Conservation (phyloP, 2,113 vertebrate genomes). For the Psammodynastes pulverulentus region DNA sequence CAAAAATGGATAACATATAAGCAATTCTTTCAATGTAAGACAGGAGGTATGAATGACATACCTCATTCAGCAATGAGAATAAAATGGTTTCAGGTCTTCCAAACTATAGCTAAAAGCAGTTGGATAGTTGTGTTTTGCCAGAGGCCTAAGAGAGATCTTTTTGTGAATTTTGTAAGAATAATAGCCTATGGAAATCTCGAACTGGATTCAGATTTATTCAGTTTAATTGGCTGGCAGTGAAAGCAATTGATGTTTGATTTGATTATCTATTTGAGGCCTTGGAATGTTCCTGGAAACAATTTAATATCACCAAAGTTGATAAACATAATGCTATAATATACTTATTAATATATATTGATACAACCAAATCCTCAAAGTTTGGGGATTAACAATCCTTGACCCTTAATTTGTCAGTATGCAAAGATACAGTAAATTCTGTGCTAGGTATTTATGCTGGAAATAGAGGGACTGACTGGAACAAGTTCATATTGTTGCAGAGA, state of each 20-base stretch:
- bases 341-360: background rate
- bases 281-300: background rate
- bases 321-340: background rate
- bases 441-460: background rate
- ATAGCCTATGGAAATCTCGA: background rate
- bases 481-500: background rate
- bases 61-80: background rate
- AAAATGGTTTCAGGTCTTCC: background rate
- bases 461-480: background rate
- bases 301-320: background rate
- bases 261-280: background rate
- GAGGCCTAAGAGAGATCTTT: background rate
- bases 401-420: background rate
- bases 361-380: background rate
- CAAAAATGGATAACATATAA: background rate
- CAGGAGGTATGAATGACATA: background rate
- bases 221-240: background rate
- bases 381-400: background rate
- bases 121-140: background rate
- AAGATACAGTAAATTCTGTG: background rate
- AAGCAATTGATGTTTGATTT: background rate
- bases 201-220: background rate
- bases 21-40: background rate
- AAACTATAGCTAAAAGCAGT: background rate
- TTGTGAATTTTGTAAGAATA: background rate